Base-by-base conservation (phyloP, 2,888 invertebrate genomes). In the Dicyrtoma fusca region DNA sequence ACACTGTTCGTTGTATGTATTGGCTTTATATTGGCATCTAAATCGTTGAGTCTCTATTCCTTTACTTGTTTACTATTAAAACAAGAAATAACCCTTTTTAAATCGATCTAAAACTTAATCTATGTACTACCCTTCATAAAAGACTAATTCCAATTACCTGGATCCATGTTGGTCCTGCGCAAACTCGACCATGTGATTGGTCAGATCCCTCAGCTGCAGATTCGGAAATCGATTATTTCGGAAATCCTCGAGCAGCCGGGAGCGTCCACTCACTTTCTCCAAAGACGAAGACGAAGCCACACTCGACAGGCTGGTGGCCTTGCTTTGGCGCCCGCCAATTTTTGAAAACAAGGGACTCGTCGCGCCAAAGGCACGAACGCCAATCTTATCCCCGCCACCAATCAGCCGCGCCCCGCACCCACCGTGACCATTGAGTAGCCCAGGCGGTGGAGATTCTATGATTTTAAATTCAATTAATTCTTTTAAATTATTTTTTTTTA, bases 91-190 rank as follows among this genome's bases (percentile, higher is more conserved):
- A n/a, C 42, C n/a, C 42, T 11, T 10, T 42, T 3, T n/a, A n/a
- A n/a, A n/a, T n/a, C n/a, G n/a, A n/a, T n/a, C n/a, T n/a, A n/a
- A n/a, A n/a, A n/a, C n/a, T n/a, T n/a, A n/a, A n/a, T n/a, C n/a
- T 14, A 44, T 45, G 21, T 59, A 59, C n/a, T n/a, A 42, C n/a
- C 13, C 23, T 26, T 59, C 25, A 10, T 11, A 49, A 44, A 42
- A 44, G 61, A 86, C 82, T 17, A n/a, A 5, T n/a, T n/a, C n/a
- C n/a, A 6, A 6, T 14, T 73, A 75, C 75, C 75, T 76, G 63
- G 97, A 98, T 63, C 99, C 99, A 84, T 99, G 99, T 85, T 99
- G 99, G 86, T 99, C 99, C 86, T 96, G 95, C 76, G 97, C 96
- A 86, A 99, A 99, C 86, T 99, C 99, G 23, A 98, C 97, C 83